A percentile compares a stretch with the other conserved stretches of the same genome.
phyloP scores from a whole-genome alignment of 92 coral and sea anemone genomes.

The Meandrina meandrites region DNA sequence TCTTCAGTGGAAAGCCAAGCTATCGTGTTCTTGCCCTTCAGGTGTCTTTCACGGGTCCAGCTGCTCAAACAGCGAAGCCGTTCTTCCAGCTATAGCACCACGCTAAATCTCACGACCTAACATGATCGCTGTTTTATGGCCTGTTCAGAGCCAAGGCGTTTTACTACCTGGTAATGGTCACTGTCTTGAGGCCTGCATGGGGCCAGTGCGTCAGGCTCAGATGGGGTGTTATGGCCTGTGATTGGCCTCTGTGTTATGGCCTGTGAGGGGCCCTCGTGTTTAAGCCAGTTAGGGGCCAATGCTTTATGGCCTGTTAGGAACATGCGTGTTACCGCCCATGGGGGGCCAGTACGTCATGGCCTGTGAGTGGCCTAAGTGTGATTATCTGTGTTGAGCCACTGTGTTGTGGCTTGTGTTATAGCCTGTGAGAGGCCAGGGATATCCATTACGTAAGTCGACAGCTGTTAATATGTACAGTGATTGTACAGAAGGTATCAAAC shows the following conservation, averaged over 20 bases:
- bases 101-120: too few species aligned
- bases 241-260: background rate
- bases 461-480: too few species aligned
- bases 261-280: background rate
- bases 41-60: background rate
- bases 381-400: background rate
- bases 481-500: too few species aligned
- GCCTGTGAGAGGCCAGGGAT: background rate
- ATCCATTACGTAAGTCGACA: too few species aligned
- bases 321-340: too few species aligned
- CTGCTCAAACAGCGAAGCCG: background rate
- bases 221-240: too few species aligned
- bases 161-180: too few species aligned
- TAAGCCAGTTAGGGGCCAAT: conserved; percentile 6
- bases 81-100: background rate
- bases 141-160: too few species aligned
- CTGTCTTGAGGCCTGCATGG: too few species aligned
- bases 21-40: background rate
- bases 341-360: background rate
- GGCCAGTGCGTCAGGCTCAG: too few species aligned
- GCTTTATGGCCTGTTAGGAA: background rate
- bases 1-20: conserved; percentile 12
- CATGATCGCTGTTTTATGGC: too few species aligned
- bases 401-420: background rate
- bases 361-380: background rate